Evolutionary conservation across 2,888 invertebrate genomes (phyloP).

Genomic region (Philonicus albiceps): DNA sequence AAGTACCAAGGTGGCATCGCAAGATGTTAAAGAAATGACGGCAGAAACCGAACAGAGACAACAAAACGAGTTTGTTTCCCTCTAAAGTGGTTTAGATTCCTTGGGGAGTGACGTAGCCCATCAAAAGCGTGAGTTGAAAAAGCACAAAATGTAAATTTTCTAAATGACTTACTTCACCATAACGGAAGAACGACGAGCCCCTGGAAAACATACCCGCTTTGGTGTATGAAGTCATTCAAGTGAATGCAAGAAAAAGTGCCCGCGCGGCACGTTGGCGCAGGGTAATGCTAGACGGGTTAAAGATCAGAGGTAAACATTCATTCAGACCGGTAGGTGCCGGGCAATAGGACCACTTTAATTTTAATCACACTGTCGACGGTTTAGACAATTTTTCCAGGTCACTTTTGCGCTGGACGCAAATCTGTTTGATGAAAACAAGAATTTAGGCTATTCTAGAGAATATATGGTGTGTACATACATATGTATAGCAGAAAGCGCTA

Average conservation of each 20-base stretch:
- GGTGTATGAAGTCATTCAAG: slow-evolving; percentile 41
- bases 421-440: slow-evolving; percentile 20
- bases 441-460: not conserved
- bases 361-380: slow-evolving; percentile 8
- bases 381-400: slow-evolving; percentile 18
- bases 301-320: not conserved
- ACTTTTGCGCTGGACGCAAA: not conserved
- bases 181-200: slow-evolving; percentile 33
- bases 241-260: slow-evolving; percentile 26
- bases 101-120: slow-evolving; percentile 37
- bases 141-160: slow-evolving; percentile 43
- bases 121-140: slow-evolving; percentile 39
- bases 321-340: no score
- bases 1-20: slow-evolving; percentile 34
- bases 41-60: slow-evolving; percentile 10
- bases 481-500: not conserved
- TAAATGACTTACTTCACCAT: slow-evolving; percentile 41
- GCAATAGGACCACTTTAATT: slow-evolving; percentile 11
- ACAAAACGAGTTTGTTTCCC: slow-evolving; percentile 1
- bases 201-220: slow-evolving; percentile 40
- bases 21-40: slow-evolving; percentile 3
- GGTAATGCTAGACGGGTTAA: no score
- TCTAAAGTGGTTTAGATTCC: slow-evolving; percentile 43
- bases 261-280: not conserved
- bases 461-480: no score